A percentile compares a stretch with the other conserved stretches of the same genome.
Conservation (phyloP, 2,888 invertebrate species). For the Morinoia aosen region DNA sequence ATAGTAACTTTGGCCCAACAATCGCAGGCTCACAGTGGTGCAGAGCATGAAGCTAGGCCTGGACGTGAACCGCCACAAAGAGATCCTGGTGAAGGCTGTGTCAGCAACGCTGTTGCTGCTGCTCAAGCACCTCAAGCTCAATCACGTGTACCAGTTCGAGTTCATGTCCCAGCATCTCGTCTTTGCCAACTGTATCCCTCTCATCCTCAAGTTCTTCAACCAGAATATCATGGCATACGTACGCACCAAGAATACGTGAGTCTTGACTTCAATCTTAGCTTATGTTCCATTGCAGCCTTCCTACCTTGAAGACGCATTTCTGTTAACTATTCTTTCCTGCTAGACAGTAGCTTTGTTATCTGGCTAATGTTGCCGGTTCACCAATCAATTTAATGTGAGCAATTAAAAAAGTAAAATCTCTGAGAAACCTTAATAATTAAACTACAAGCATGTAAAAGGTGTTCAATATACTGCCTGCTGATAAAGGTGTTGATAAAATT, state of each 20-base stretch:
- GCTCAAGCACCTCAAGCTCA: slow-evolving; percentile 97
- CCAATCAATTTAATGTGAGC: background rate
- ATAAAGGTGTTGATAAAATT: no score
- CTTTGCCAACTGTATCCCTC: slow-evolving; percentile 98
- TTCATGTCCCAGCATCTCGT: slow-evolving; percentile 99
- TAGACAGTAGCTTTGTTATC: no score
- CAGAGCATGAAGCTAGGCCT: slow-evolving; percentile 96
- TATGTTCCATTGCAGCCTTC: background rate
- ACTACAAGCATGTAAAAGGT: no score
- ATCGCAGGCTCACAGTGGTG: slow-evolving; percentile 84
- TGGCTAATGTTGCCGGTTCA: background rate
- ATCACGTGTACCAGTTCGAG: slow-evolving; percentile 99
- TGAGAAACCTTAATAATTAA: no score
- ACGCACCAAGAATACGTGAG: slow-evolving; percentile 88
- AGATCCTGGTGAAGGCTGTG: slow-evolving; percentile 93
- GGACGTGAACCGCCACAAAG: slow-evolving; percentile 98
- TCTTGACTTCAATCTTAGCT: slow-evolving; percentile 1
- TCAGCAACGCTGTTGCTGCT: slow-evolving; percentile 78
- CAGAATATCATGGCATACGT: slow-evolving; percentile 97
- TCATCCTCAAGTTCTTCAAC: slow-evolving; percentile 98
- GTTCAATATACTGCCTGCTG: no score
- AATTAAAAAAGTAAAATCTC: no score
- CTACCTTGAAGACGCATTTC: background rate
- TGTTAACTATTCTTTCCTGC: background rate
- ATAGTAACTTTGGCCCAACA: background rate